Percentiles rank a stretch among this genome's conserved stretches.
These are phyloP conservation scores for Lasius fuliginosus DNA, from an alignment of 2,888 invertebrate genomes.

Conservation along the genomic window DNA sequence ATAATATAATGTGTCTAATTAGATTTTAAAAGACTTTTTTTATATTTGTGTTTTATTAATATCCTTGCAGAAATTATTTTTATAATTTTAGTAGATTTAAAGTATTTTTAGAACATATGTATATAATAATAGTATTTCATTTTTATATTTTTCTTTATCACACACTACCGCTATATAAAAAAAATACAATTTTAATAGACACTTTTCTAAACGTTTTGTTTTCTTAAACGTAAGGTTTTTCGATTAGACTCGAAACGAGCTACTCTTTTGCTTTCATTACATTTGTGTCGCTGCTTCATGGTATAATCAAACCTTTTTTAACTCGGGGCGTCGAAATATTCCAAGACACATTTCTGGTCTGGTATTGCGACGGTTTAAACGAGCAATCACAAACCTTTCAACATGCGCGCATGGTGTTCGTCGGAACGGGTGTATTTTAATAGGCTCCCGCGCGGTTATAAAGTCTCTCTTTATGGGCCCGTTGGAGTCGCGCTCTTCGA, in stretches of 20 bases:
- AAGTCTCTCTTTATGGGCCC: conserved; percentile 37
- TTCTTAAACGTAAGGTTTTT: background rate
- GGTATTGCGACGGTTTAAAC: conserved; percentile 3
- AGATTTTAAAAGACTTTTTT: background rate
- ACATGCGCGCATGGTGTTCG: background rate
- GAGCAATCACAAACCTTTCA: conserved; percentile 4
- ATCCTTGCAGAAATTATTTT: background rate
- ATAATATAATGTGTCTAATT: background rate
- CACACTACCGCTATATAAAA: background rate
- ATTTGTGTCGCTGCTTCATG: background rate
- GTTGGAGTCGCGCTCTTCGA: conserved; percentile 20
- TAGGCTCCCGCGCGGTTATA: conserved; percentile 17
- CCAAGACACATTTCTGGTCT: conserved; percentile 16
- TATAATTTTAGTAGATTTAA: no score
- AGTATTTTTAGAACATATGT: no score
- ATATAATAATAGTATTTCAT: background rate
- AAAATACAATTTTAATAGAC: background rate
- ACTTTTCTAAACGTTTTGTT: background rate
- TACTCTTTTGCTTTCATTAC: background rate
- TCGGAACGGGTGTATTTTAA: conserved; percentile 29
- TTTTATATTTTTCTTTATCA: background rate
- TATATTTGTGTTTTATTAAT: background rate
- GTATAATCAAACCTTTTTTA: background rate
- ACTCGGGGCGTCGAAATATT: background rate
- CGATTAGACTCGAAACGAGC: background rate